Percentiles rank a stretch among this genome's conserved stretches.
Evolutionary conservation across 2,888 invertebrate genomes (phyloP).

Genomic region (Agonopterix subpropinquella): DNA sequence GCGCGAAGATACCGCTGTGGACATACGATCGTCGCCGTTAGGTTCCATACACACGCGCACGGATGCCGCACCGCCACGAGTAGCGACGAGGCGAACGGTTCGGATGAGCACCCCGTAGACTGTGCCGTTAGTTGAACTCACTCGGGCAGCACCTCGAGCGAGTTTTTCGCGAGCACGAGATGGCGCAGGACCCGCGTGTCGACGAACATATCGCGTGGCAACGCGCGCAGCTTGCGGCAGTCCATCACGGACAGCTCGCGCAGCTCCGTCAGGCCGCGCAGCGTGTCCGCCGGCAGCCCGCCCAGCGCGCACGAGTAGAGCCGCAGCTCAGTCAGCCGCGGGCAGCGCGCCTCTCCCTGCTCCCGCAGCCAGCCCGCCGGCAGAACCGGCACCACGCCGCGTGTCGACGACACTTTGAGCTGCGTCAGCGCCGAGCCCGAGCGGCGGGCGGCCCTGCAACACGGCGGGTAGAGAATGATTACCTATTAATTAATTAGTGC

Average conservation of each 20-base stretch:
- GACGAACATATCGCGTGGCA: conserved; percentile 12
- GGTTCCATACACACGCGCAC: too few relatives aligned
- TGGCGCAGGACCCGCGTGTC: conserved; percentile 8
- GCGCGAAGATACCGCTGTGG: conserved; percentile 11
- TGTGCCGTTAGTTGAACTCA: too few relatives aligned
- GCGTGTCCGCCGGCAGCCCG: not conserved
- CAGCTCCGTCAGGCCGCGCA: not conserved
- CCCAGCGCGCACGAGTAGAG: not conserved
- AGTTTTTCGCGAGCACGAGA: conserved; percentile 13
- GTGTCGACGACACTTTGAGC: not conserved
- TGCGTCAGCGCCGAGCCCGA: conserved; percentile 3
- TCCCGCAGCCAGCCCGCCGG: conserved; percentile 8
- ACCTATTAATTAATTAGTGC: too few relatives aligned
- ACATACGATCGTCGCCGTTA: too few relatives aligned
- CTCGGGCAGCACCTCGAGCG: conserved; percentile 9
- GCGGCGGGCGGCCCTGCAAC: not conserved
- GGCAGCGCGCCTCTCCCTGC: conserved; percentile 5
- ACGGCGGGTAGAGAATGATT: too few relatives aligned
- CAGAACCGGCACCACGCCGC: conserved; percentile 1
- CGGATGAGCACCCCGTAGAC: conserved; percentile 2
- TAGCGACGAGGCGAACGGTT: not conserved
- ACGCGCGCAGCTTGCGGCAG: not conserved
- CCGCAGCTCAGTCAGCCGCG: conserved; percentile 1
- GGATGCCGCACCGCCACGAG: too few relatives aligned
- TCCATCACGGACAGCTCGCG: not conserved